Conservation (phyloP, 1,140 invertebrate species). For the Monochamus saltuarius region DNA sequence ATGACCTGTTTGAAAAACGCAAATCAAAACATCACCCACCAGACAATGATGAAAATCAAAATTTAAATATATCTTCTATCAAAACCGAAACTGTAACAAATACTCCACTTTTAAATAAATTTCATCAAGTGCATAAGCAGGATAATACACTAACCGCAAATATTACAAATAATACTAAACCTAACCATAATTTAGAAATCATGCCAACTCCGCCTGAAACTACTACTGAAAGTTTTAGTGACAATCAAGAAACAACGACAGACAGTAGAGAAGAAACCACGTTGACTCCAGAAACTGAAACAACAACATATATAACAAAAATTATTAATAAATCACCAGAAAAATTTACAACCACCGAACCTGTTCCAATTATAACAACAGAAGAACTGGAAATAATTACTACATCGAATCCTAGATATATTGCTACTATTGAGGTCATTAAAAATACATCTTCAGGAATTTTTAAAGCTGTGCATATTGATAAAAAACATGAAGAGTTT, state of each 20-base stretch:
- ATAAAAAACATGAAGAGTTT: not conserved
- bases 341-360: not conserved
- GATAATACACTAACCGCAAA: not conserved
- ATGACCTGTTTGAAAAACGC: not conserved
- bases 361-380: not conserved
- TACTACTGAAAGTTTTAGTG: not conserved
- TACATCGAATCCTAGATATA: not conserved
- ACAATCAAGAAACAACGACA: conserved; percentile 8
- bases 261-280: conserved; percentile 12
- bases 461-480: not conserved
- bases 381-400: not conserved
- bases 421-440: not conserved
- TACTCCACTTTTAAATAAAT: not conserved
- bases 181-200: not conserved
- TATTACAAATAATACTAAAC: not conserved
- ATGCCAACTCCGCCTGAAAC: not conserved
- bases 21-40: not conserved
- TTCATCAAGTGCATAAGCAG: not conserved
- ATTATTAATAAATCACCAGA: not conserved
- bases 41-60: not conserved
- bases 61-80: not conserved
- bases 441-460: not conserved
- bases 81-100: not conserved
- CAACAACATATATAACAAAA: too few species aligned
- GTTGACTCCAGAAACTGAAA: not conserved